A percentile compares a stretch with the other conserved stretches of the same genome.
phyloP scores from a whole-genome alignment of 2,113 vertebrate genomes.

The Hipposideros armiger region DNA sequence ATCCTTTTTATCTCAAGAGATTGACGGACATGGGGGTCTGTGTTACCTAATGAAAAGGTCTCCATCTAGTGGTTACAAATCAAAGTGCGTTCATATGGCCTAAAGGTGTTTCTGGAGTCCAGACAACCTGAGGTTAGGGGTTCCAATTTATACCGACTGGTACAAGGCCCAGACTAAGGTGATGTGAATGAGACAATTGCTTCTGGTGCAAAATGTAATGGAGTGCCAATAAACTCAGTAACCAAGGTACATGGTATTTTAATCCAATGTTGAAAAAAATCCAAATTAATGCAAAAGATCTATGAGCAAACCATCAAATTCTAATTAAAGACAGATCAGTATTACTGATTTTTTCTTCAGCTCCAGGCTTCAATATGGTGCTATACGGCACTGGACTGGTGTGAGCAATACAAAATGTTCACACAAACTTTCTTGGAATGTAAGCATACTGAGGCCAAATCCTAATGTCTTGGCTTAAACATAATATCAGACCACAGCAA shows the following conservation, averaged over 20 bases:
- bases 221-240: neutral
- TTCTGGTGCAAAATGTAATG: neutral
- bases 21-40: neutral
- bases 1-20: conserved; percentile 20
- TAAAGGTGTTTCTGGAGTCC: neutral
- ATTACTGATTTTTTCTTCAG: neutral
- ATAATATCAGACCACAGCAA: neutral
- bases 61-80: conserved; percentile 77
- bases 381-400: neutral
- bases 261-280: neutral
- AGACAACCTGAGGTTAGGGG: neutral
- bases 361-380: neutral
- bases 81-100: conserved; percentile 33
- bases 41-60: conserved; percentile 68
- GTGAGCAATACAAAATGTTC: neutral
- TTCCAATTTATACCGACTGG: neutral
- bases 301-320: neutral
- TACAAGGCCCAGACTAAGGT: neutral
- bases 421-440: neutral
- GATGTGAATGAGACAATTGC: neutral
- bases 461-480: neutral
- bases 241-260: neutral
- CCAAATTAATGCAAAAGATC: neutral
- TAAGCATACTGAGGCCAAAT: neutral
- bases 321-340: neutral